These are phyloP conservation scores for Chlamydotis undulata DNA, from an alignment of 2,113 vertebrate genomes.

Conservation along the genomic window DNA sequence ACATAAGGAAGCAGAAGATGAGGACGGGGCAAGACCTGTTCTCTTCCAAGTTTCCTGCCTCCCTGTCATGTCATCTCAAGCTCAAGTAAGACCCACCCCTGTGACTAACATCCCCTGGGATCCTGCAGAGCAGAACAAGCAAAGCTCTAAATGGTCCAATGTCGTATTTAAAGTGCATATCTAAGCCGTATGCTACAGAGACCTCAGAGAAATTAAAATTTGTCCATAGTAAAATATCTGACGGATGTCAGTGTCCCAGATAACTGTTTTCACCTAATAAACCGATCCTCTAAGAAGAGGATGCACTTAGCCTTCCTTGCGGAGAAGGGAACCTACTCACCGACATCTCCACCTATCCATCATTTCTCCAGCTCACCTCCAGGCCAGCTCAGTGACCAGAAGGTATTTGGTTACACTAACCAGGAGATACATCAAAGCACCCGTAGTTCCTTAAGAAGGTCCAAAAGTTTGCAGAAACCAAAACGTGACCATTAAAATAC, in stretches of 20 bases:
- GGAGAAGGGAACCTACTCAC: not conserved
- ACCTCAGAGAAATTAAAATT: not conserved
- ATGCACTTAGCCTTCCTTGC: not conserved
- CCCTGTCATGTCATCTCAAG: constrained; percentile 6
- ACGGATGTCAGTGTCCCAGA: not conserved
- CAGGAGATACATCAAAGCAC: not conserved
- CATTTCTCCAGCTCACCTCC: not conserved
- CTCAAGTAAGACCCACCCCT: constrained; percentile 31
- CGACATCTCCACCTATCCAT: not conserved
- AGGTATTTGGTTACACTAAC: not conserved
- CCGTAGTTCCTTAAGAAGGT: not conserved
- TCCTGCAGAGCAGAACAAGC: constrained; percentile 4
- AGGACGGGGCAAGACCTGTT: constrained; percentile 17
- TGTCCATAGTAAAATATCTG: not conserved
- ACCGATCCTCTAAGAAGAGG: not conserved
- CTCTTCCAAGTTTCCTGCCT: not conserved
- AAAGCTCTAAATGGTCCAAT: not conserved
- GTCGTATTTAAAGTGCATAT: not conserved
- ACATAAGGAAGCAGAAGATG: constrained; percentile 15
- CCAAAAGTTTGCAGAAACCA: not conserved
- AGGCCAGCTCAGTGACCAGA: not conserved
- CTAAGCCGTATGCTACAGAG: not conserved
- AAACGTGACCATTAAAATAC: not conserved
- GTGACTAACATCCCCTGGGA: constrained; percentile 57
- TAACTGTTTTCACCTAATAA: not conserved